Base-by-base conservation (phyloP, 2,113 vertebrate genomes). In the Aphelocoma coerulescens region DNA sequence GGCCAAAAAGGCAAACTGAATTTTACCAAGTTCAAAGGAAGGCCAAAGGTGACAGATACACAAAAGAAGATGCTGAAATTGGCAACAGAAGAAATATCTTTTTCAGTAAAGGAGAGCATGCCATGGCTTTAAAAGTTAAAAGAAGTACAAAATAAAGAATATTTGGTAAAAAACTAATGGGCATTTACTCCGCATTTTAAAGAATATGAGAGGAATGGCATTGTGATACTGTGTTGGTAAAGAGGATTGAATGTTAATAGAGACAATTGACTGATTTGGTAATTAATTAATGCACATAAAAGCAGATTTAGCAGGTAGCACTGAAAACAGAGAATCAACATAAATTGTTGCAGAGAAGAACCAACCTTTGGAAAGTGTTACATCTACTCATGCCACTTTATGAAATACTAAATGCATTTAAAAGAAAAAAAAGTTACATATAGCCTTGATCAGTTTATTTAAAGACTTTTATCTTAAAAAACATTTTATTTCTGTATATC, bases 61-160 rank as follows among this genome's bases (percentile, higher is more conserved):
- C 10, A 37, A 82, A 90, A 44, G 7, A 7, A 77, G 9, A 37
- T 58, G 13, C 5, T 76, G 71, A 76, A 66, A 35, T 9, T 68
- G 2, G 3, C 3, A 16, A 30, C 4, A 43, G 12, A 51, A 66
- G 1, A 73, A 79, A 44, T 2, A 1, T 9, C 10, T 63, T 79
- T 58, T 16, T 43, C 51, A 11, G 4, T 46, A 88, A 73, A 83
- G 9, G 10, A 44, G 14, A 85, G 4, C 1, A 30, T 46, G 27
- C 3, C 13, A 16, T 17, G 11, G 22, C 6, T 78, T 82, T 61
- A 75, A 30, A 51, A 33, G 27, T 28, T 75, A 51, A 77, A 74
- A 75, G 10, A 21, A 59, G 6, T 28, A 52, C 33, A 39, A 26
- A 52, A 52, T 55, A 65, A 88, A 54, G 9, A 52, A 15, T n/a